phyloP scores from a whole-genome alignment of 2,888 invertebrate genomes.

The Drosophila melanocephala region DNA sequence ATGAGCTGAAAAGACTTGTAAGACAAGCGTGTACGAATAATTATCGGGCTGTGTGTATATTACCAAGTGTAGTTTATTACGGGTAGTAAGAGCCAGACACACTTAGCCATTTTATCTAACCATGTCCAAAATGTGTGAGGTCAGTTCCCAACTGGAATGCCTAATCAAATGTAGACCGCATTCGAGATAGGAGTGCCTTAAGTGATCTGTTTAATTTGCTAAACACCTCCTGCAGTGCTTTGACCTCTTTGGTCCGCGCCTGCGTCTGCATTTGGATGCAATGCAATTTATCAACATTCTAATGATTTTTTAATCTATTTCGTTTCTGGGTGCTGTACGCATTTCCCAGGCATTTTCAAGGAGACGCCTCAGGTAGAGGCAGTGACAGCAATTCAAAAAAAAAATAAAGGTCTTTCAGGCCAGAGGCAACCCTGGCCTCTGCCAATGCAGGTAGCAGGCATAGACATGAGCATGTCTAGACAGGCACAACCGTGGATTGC shows the following conservation, averaged over 20 bases:
- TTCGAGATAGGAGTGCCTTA: conserved; percentile 33
- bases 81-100: background rate
- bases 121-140: conserved; percentile 17
- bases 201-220: conserved; percentile 63
- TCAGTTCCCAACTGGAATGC: conserved; percentile 10
- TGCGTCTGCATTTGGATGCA: conserved; percentile 5
- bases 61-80: no score
- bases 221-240: conserved; percentile 62
- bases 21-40: background rate
- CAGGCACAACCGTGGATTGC: conserved; percentile 64
- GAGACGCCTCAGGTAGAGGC: conserved; percentile 45
- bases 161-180: conserved; percentile 8
- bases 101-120: background rate
- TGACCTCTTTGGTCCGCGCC: conserved; percentile 26
- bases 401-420: conserved; percentile 33
- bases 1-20: background rate
- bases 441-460: conserved; percentile 46
- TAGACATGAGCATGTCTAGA: conserved; percentile 51
- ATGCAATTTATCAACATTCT: conserved; percentile 71
- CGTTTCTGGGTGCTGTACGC: conserved; percentile 44
- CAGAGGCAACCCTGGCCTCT: conserved; percentile 18
- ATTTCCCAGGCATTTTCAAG: conserved; percentile 36
- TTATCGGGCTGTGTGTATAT: background rate
- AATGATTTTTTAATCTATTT: conserved; percentile 75
- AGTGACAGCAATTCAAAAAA: conserved; percentile 5